Evolutionary conservation across 2,797 vertebrate species (phyloP).

Genomic region (Gallinago solitaria): DNA sequence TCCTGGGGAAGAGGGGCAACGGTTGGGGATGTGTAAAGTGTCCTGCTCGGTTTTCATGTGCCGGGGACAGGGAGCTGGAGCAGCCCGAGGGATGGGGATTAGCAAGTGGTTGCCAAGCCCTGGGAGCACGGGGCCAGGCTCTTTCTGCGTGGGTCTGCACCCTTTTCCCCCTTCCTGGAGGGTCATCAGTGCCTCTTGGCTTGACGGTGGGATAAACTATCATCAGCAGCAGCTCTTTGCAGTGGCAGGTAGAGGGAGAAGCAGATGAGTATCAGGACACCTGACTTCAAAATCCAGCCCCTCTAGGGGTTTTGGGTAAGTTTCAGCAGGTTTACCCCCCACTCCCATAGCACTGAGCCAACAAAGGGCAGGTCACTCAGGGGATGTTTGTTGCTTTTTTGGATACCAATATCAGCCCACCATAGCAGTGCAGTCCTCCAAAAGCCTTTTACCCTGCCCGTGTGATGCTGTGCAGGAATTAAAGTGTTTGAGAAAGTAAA

Average conservation of each 20-base stretch:
- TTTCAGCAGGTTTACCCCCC: not conserved
- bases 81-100: not conserved
- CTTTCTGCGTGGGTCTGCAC: not conserved
- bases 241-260: not conserved
- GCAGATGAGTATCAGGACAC: not conserved
- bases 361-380: not conserved
- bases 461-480: not conserved
- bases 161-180: not conserved
- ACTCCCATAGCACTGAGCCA: accelerated
- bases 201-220: not conserved
- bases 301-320: not conserved
- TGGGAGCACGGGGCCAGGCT: accelerated
- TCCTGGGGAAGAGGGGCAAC: not conserved
- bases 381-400: not conserved
- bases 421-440: not conserved
- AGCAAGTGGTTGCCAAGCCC: not conserved
- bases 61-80: not conserved
- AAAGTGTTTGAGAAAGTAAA: not conserved
- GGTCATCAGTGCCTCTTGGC: not conserved
- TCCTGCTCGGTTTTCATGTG: not conserved
- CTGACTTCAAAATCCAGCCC: not conserved
- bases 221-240: not conserved
- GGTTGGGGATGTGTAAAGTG: accelerated
- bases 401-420: accelerated
- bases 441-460: not conserved